These are phyloP conservation scores for Agrochola circellaris DNA, from an alignment of 2,888 invertebrate genomes.

Conservation along the genomic window DNA sequence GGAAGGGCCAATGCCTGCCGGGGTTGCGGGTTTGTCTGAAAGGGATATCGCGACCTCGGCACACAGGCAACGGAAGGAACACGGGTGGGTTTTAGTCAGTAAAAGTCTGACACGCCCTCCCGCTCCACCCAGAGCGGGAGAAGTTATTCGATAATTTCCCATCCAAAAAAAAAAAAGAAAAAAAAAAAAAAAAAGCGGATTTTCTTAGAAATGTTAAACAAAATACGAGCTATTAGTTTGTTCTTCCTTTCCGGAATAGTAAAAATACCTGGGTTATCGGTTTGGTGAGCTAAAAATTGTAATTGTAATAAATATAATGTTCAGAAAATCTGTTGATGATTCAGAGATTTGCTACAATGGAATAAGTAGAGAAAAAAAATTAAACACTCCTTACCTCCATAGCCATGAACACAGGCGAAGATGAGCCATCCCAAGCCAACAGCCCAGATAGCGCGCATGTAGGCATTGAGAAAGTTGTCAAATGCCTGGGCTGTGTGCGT, in stretches of 20 bases:
- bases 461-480: slow-evolving; percentile 79
- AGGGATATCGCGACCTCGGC: too few species aligned
- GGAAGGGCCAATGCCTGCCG: too few species aligned
- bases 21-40: too few species aligned
- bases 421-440: slow-evolving; percentile 84
- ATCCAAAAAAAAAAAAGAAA: too few species aligned
- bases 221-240: background rate
- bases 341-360: background rate
- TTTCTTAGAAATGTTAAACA: background rate
- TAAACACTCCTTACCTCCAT: slow-evolving; percentile 80
- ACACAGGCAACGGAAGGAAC: too few species aligned
- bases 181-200: too few species aligned
- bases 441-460: slow-evolving; percentile 85
- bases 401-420: slow-evolving; percentile 85
- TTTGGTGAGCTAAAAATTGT: background rate
- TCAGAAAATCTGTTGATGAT: background rate
- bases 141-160: too few species aligned
- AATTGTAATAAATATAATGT: background rate
- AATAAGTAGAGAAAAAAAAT: background rate
- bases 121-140: too few species aligned
- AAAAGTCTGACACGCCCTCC: too few species aligned
- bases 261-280: background rate
- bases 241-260: background rate
- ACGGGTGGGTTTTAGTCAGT: too few species aligned
- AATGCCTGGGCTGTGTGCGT: slow-evolving; percentile 70